Base-by-base conservation (phyloP, 2,797 vertebrate species). In the Lemur catta region DNA sequence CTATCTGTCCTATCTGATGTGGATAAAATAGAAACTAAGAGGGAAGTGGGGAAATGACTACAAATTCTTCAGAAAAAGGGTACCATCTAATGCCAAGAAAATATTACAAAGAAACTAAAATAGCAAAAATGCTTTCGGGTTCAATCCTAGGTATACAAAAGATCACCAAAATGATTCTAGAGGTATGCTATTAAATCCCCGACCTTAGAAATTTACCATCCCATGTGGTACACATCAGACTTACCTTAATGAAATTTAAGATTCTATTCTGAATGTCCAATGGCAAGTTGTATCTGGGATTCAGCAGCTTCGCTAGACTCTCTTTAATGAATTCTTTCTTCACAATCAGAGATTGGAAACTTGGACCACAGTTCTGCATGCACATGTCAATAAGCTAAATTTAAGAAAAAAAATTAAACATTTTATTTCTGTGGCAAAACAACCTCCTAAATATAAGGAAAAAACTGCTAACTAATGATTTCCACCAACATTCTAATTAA, bases 311-410 rank as follows among this genome's bases (percentile, higher is more conserved):
- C 81, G 98, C 98, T 43, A 99, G 97, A 81, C 97, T 97, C 30
- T 99, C 98, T 96, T 98, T 99, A 89, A 98, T 93, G 71, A 99
- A 99, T 43, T 99, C 99, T 76, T 98, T 99, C 98, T 98, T 99
- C 97, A 99, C 98, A 71, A 98, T 97, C 79, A 99, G 95, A 57
- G 98, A 98, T 41, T 98, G 98, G 97, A 99, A 99, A 52, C 97
- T 97, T 0, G 98, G 98, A 38, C 98, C 98, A 88, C 99, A 99
- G 96, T 99, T 99, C 97, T 98, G 98, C 90, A 99, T 63, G n/a
- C 99, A 99, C 99, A 98, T 99, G 78, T 98, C 99, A 59, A 99
- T 98, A 81, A 99, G 98, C 99, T 99, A 97, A 71, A 96, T 61
- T n/a, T 82, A 84, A 91, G 71, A 84, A 63, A 89, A n/a, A 94